Percentiles rank a stretch among this genome's conserved stretches.
Conservation (phyloP, 2,113 vertebrate genomes). For the Cardinalis cardinalis region DNA sequence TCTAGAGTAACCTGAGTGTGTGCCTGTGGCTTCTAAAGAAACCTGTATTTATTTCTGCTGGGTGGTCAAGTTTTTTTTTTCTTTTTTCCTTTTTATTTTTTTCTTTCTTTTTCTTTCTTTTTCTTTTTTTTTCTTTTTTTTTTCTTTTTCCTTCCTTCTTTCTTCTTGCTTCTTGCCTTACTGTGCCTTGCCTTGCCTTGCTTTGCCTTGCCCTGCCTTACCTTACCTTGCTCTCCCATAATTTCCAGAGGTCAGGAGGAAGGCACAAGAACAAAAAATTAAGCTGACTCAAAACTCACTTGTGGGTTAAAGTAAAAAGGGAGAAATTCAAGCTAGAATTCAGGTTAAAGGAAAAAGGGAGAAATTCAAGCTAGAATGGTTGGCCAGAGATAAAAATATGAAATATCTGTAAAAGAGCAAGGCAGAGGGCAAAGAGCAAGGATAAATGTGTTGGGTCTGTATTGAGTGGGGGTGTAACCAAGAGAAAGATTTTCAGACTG, state of each 20-base stretch:
- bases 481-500: not conserved
- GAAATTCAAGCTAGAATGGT: not conserved
- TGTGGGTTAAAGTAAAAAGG: not conserved
- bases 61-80: not conserved
- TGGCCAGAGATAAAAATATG: not conserved
- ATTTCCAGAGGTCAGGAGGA: not conserved
- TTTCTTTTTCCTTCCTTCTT: not conserved
- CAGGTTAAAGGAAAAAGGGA: not conserved
- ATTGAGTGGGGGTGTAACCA: accelerated
- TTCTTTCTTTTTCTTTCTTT: too few relatives aligned
- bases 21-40: not conserved
- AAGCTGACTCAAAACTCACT: not conserved
- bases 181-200: not conserved
- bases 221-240: not conserved
- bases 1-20: not conserved
- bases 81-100: not conserved
- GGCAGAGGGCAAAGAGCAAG: not conserved
- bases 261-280: not conserved
- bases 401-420: not conserved
- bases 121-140: not conserved
- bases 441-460: accelerated
- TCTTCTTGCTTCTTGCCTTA: not conserved
- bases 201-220: not conserved
- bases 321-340: not conserved
- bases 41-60: not conserved